Evolutionary conservation across 2,888 invertebrate genomes (phyloP).

Genomic region (Autographa gamma): DNA sequence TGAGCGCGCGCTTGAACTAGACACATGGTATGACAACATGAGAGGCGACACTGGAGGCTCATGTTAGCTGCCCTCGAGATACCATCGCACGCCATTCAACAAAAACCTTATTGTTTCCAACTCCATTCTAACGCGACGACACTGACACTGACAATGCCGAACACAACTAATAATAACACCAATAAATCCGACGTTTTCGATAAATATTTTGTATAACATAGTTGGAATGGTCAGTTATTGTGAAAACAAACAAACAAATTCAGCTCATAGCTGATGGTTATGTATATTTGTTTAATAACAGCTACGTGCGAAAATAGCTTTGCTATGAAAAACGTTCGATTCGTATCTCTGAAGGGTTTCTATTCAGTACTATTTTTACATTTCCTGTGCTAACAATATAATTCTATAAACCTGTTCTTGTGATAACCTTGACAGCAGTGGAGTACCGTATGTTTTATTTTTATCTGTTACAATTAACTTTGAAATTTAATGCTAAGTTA

Average conservation of each 20-base stretch:
- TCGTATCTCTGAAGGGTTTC: slow-evolving; percentile 48
- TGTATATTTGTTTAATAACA: slow-evolving; percentile 47
- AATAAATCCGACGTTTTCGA: slow-evolving; percentile 54
- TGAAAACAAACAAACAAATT: slow-evolving; percentile 69
- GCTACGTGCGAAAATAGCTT: slow-evolving; percentile 37
- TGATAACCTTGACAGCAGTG: slow-evolving; percentile 39
- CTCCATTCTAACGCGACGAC: slow-evolving; percentile 56
- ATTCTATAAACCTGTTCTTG: slow-evolving; percentile 34
- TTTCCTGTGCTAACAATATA: slow-evolving; percentile 41
- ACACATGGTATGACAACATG: slow-evolving; percentile 58
- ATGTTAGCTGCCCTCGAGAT: slow-evolving; percentile 62
- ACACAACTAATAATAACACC: slow-evolving; percentile 46
- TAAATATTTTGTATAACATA: slow-evolving; percentile 62
- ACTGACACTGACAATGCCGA: slow-evolving; percentile 72
- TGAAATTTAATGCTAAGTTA: slow-evolving; percentile 14
- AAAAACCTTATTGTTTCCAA: slow-evolving; percentile 69
- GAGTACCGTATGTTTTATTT: slow-evolving; percentile 42
- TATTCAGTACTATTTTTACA: slow-evolving; percentile 43
- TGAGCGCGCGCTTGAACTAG: slow-evolving; percentile 55
- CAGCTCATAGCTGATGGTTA: slow-evolving; percentile 20
- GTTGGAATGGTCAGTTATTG: slow-evolving; percentile 57
- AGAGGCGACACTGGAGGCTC: slow-evolving; percentile 49
- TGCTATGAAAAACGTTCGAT: slow-evolving; percentile 52
- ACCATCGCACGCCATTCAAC: slow-evolving; percentile 67
- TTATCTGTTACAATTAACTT: slow-evolving; percentile 13